These are phyloP conservation scores for Ypsolopha scabrella DNA, from an alignment of 2,888 invertebrate species.

Conservation along the genomic window DNA sequence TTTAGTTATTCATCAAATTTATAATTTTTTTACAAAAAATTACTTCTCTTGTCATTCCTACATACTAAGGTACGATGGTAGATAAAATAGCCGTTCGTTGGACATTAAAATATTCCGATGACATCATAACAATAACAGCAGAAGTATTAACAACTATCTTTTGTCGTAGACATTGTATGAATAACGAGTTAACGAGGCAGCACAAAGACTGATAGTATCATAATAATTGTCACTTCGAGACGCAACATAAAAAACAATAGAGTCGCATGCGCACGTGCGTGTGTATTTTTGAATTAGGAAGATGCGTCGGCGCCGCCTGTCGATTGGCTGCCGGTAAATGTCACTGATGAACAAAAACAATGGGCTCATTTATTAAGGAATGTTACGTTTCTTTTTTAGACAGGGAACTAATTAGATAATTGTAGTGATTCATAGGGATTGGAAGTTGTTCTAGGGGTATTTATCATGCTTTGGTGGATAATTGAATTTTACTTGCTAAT, in stretches of 20 bases:
- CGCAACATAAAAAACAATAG: background rate
- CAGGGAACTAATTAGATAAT: background rate
- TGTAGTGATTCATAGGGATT: background rate
- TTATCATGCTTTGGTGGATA: no score
- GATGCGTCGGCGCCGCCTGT: conserved; percentile 17
- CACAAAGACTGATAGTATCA: background rate
- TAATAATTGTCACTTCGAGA: conserved; percentile 1
- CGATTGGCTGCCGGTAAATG: conserved; percentile 14
- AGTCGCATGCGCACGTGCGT: conserved; percentile 18
- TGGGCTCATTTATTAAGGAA: background rate
- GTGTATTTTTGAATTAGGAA: conserved; percentile 32
- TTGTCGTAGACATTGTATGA: no score
- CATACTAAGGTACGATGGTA: no score
- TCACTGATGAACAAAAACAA: conserved; percentile 7
- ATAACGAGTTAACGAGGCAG: background rate
- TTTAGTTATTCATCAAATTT: no score
- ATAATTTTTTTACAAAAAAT: no score
- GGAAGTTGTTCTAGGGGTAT: no score
- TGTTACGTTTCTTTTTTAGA: background rate
- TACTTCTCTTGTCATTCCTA: no score
- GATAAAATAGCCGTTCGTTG: no score
- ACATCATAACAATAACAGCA: no score
- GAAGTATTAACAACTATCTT: no score
- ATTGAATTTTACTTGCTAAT: no score
- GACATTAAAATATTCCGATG: no score